Conservation (phyloP, 2,113 vertebrate genomes). For the Ciconia stormi region DNA sequence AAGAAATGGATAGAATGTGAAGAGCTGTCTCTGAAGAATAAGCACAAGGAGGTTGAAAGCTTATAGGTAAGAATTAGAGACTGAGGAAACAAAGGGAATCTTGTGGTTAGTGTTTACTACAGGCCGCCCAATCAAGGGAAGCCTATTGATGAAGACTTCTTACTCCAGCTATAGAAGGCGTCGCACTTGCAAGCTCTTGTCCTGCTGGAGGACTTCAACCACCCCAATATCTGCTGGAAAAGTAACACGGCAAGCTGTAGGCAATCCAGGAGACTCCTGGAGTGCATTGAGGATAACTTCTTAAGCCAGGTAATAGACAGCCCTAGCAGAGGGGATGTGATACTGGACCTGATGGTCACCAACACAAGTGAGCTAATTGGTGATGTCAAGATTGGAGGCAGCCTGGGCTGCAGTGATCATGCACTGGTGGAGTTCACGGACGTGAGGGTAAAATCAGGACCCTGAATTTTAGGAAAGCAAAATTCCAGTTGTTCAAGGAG, state of each 20-base stretch:
- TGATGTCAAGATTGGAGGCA: no score
- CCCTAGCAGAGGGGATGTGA: not conserved
- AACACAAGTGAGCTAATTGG: no score
- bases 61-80: not conserved
- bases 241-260: not conserved
- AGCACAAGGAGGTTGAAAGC: not conserved
- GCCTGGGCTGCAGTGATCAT: no score
- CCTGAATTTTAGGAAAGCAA: no score
- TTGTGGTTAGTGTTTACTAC: not conserved
- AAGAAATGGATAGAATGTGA: not conserved
- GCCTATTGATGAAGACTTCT: not conserved
- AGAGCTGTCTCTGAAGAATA: not conserved
- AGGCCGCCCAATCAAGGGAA: not conserved
- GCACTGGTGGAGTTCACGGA: no score
- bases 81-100: not conserved
- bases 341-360: no score
- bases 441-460: no score
- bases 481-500: no score
- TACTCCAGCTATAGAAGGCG: not conserved
- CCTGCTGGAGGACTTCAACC: not conserved
- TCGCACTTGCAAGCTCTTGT: not conserved
- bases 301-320: not conserved
- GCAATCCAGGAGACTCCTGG: not conserved
- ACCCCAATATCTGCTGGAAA: not conserved
- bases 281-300: not conserved